Percentiles rank a stretch among this genome's conserved stretches.
Evolutionary conservation across 2,888 invertebrate genomes (phyloP).

Genomic region (Anoncus sp.): DNA sequence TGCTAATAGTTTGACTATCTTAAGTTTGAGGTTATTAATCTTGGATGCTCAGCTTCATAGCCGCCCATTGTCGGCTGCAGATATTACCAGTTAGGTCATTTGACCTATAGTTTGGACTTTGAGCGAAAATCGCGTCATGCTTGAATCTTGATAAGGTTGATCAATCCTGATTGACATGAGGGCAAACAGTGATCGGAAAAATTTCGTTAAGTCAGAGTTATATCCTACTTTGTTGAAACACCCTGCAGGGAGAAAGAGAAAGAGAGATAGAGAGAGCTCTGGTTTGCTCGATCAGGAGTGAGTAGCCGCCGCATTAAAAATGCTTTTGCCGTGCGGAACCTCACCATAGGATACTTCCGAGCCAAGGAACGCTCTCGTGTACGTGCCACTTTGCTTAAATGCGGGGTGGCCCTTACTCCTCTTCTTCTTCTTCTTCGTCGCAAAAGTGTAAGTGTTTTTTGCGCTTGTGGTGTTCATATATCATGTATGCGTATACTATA

Average conservation of each 20-base stretch:
- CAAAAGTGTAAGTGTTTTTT: slow-evolving; percentile 75
- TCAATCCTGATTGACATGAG: not conserved
- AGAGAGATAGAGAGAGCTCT: slow-evolving; percentile 24
- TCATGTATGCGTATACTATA: slow-evolving; percentile 7
- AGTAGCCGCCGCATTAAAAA: slow-evolving; percentile 66
- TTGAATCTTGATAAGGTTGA: no score
- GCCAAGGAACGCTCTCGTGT: slow-evolving; percentile 63
- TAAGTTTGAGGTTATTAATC: no score
- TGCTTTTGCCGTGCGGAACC: slow-evolving; percentile 65
- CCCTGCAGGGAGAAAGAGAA: slow-evolving; percentile 20
- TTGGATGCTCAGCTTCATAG: no score
- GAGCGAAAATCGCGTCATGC: no score
- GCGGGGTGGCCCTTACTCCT: slow-evolving; percentile 71
- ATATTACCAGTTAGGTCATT: no score
- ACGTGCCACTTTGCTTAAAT: slow-evolving; percentile 78
- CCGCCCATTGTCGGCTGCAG: no score
- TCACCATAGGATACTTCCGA: slow-evolving; percentile 55
- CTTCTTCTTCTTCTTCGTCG: slow-evolving; percentile 39
- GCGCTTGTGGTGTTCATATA: slow-evolving; percentile 50
- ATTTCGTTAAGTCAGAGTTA: not conserved
- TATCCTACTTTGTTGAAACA: slow-evolving; percentile 11
- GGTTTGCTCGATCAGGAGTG: slow-evolving; percentile 49
- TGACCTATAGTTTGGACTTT: no score
- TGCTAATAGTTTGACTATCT: no score
- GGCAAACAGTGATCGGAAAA: not conserved